A percentile compares a stretch with the other conserved stretches of the same genome.
phyloP scores from a whole-genome alignment of 2,888 invertebrate genomes.

The Orthosia cruda region DNA sequence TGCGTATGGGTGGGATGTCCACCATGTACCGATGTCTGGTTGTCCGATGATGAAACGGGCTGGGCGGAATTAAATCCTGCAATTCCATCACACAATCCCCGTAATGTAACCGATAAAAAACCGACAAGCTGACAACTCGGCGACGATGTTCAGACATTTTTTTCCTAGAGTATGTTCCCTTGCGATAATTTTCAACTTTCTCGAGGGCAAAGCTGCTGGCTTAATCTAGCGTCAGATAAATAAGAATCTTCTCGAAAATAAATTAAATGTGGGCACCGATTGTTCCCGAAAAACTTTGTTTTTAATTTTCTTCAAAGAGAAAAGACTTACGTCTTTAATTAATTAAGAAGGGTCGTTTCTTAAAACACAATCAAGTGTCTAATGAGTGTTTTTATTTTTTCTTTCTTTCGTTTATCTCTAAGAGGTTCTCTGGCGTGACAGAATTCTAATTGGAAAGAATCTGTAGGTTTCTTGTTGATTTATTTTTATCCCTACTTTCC shows the following conservation, averaged over 20 bases:
- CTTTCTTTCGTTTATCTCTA: conserved; percentile 60
- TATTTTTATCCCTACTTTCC: conserved; percentile 23
- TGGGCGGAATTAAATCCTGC: no score
- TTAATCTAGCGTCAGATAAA: not conserved
- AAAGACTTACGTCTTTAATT: conserved; percentile 81
- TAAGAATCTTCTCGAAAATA: conserved; percentile 53
- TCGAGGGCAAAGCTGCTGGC: no score
- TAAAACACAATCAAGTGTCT: conserved; percentile 79
- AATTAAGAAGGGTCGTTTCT: conserved; percentile 77
- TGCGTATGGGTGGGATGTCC: no score
- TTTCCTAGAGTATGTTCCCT: no score
- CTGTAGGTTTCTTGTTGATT: conserved; percentile 65
- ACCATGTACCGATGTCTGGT: no score
- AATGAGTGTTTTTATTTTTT: conserved; percentile 76
- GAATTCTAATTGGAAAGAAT: conserved; percentile 72
- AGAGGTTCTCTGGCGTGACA: conserved; percentile 63
- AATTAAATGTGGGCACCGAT: conserved; percentile 28
- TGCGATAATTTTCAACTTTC: no score
- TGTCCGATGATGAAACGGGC: no score
- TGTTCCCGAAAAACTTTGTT: conserved; percentile 73
- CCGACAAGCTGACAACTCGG: no score
- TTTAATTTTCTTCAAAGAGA: conserved; percentile 75
- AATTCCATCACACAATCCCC: no score
- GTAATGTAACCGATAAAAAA: no score
- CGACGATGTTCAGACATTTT: no score